These are phyloP conservation scores for Corythornis madagascariensis DNA, from an alignment of 2,113 vertebrate genomes.

Conservation along the genomic window DNA sequence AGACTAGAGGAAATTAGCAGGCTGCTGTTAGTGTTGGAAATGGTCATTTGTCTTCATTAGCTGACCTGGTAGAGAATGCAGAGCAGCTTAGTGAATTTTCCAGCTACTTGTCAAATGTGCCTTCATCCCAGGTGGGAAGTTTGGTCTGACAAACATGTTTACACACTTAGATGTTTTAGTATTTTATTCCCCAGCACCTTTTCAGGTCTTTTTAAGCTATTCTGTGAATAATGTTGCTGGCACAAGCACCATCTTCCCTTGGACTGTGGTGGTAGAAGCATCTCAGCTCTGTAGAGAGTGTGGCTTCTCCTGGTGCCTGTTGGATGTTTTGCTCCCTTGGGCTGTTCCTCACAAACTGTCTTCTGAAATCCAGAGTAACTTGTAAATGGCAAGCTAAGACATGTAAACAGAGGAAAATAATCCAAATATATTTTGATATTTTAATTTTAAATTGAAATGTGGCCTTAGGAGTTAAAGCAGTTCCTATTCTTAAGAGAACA, in stretches of 20 bases:
- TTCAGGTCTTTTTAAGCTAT: background rate
- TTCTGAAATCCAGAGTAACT: background rate
- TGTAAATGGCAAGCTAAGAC: background rate
- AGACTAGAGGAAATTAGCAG: background rate
- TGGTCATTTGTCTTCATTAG: background rate
- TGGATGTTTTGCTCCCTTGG: background rate
- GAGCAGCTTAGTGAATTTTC: background rate
- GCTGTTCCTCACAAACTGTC: background rate
- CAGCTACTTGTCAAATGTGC: background rate
- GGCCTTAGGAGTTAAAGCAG: background rate
- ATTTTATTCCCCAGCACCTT: background rate
- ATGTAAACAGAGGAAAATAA: background rate
- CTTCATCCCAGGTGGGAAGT: background rate
- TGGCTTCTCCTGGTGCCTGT: background rate
- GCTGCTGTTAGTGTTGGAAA: background rate
- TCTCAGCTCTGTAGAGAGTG: background rate
- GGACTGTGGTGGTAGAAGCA: background rate
- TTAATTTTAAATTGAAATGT: background rate
- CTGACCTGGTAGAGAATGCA: background rate
- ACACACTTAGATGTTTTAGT: background rate
- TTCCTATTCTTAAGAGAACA: background rate
- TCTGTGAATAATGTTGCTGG: background rate
- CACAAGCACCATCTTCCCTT: background rate
- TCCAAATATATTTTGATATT: background rate
- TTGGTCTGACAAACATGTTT: background rate